Base-by-base conservation (phyloP, 2,797 vertebrate genomes). In the Diglossa cyanea region DNA sequence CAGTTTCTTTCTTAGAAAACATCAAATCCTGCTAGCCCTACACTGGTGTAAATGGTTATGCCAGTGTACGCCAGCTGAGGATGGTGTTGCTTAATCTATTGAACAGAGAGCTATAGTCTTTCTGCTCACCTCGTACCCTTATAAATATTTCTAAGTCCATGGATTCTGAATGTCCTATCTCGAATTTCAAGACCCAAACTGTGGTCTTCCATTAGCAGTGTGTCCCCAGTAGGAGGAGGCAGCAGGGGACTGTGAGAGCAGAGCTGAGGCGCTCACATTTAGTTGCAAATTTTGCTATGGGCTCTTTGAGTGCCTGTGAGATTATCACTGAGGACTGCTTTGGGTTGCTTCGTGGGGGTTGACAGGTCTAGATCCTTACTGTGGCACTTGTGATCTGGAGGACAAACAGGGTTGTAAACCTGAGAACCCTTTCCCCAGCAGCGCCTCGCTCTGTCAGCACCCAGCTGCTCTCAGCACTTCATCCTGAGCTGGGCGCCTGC, bases 51-150 rank as follows among this genome's bases (percentile, higher is more conserved):
- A 75, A 94, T 80, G 74, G 76, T 78, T 94, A 96, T 92, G 91
- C 85, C 88, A 58, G 5, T 4, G 31, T 91, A 65, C 17, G 6
- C 63, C 94, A 93, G 72, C 47, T 95, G 91, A 96, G 95, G 89
- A 96, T 93, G 25, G 35, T 92, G 80, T 95, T 92, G 94, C 72
- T 94, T 95, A 81, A 82, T 88, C n/a, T 92, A 86, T 62, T 73
- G 57, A 91, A 70, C 31, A 63, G 33, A 60, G 37, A 39, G 5
- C 75, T 68, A 8, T 1, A 61, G 35, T 26, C 23, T 70, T 79
- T 66, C 39, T 86, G 25, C 23, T 94, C 39, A 28, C 13, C 33
- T 71, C 40, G 1, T 44, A 40, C 23, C 70, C 5, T 31, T 53
- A 20, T 10, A 44, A 45, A 55, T 39, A 30, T 50, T 37, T 86